phyloP scores from a whole-genome alignment of 1,140 invertebrate species.

The Drosophila auraria region DNA sequence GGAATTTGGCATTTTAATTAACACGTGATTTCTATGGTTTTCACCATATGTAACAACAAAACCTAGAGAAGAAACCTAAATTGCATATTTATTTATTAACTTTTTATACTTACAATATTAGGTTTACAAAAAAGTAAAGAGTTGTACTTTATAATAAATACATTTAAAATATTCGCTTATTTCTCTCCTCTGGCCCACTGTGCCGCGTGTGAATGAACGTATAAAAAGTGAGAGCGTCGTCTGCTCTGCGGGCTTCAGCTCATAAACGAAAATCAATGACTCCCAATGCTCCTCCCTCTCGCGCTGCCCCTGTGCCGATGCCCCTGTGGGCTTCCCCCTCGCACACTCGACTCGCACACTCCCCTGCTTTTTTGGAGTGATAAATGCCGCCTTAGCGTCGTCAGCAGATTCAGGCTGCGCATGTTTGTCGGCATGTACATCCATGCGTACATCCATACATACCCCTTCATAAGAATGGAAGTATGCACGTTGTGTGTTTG shows the following conservation, averaged over 20 bases:
- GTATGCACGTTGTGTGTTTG: constrained; percentile 12
- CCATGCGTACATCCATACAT: not conserved
- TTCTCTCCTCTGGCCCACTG: constrained; percentile 40
- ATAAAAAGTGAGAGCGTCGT: constrained; percentile 78
- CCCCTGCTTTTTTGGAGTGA: constrained; percentile 36
- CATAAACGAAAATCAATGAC: constrained; percentile 83
- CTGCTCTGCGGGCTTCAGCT: constrained; percentile 53
- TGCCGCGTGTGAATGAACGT: constrained; percentile 79
- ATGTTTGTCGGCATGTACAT: constrained; percentile 32
- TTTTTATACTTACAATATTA: not conserved
- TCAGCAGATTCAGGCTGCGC: constrained; percentile 46
- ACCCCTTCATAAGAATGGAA: not conserved
- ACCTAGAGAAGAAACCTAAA: not conserved
- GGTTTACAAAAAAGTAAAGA: too few relatives aligned
- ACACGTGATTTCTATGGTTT: not conserved
- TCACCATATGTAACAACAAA: not conserved
- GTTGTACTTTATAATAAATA: not conserved
- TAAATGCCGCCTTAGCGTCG: constrained; percentile 53
- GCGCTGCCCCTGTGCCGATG: not conserved
- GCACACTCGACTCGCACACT: constrained; percentile 9
- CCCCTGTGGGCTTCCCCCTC: constrained; percentile 15
- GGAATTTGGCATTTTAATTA: not conserved
- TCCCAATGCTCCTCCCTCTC: constrained; percentile 61
- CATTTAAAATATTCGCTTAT: not conserved
- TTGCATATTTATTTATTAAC: too few relatives aligned